phyloP scores from a whole-genome alignment of 2,113 vertebrate species.

The Saguinus midas region DNA sequence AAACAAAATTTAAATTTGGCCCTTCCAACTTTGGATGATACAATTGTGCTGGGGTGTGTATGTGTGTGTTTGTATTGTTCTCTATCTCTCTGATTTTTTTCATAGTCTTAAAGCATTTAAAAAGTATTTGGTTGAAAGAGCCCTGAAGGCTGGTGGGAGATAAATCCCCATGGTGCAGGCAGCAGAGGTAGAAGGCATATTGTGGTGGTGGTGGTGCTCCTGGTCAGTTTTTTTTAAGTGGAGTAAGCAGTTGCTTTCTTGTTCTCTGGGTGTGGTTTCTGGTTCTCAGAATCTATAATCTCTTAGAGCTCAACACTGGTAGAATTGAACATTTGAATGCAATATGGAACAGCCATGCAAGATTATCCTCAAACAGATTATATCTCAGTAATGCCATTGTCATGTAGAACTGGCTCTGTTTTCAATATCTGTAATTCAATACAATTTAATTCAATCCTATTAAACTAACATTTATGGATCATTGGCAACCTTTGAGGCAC shows the following conservation, averaged over 20 bases:
- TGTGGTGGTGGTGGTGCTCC: not conserved
- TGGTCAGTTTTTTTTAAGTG: not conserved
- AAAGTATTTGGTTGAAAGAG: not conserved
- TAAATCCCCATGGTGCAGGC: not conserved
- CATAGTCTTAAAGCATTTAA: not conserved
- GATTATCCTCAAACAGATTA: not conserved
- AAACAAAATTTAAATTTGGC: not conserved
- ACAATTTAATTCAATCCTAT: not conserved
- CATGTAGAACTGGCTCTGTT: not conserved
- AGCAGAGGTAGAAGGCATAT: not conserved
- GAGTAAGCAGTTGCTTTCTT: not conserved
- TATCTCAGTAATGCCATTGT: not conserved
- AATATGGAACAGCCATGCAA: not conserved
- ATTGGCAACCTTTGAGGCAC: not conserved
- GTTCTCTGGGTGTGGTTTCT: not conserved
- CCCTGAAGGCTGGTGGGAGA: not conserved
- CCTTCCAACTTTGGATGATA: not conserved
- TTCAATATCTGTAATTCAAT: not conserved
- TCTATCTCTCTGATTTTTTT: not conserved
- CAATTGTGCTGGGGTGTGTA: not conserved
- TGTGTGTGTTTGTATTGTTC: not conserved
- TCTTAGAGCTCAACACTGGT: not conserved
- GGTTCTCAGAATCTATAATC: not conserved
- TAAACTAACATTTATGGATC: constrained; percentile 20
- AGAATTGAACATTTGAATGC: not conserved